Evolutionary conservation across 2,797 vertebrate genomes (phyloP).

Genomic region (Clarias laeviceps): DNA sequence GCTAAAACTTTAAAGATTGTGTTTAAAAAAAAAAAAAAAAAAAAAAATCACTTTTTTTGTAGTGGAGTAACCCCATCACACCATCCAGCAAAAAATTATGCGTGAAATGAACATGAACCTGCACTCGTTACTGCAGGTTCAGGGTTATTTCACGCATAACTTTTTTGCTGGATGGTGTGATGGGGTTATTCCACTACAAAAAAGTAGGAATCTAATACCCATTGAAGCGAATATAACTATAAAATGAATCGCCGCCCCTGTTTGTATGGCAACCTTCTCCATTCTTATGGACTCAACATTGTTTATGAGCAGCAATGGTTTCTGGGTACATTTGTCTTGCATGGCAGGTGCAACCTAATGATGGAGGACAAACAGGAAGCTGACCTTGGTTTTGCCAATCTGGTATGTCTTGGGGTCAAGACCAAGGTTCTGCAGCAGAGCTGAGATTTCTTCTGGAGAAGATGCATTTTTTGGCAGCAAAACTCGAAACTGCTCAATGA

Average conservation of each 20-base stretch:
- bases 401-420: conserved; percentile 88
- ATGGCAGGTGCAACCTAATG: no score
- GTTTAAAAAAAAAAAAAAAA: background rate
- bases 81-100: background rate
- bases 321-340: background rate
- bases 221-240: background rate
- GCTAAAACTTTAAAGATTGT: background rate
- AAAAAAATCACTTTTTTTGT: background rate
- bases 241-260: background rate
- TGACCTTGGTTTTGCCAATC: conserved; percentile 95
- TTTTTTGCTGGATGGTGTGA: no score
- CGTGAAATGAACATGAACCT: background rate
- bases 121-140: background rate
- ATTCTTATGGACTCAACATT: background rate
- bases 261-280: background rate
- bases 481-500: conserved; percentile 91
- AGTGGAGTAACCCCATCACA: background rate
- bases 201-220: no score
- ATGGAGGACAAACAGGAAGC: background rate
- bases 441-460: conserved; percentile 80
- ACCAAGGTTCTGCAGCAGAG: conserved; percentile 81
- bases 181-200: no score
- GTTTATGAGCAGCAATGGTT: background rate
- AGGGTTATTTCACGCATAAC: no score
- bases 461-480: conserved; percentile 83